Evolutionary conservation across 2,888 invertebrate species (phyloP).

Genomic region (Rhabditoides inermis): DNA sequence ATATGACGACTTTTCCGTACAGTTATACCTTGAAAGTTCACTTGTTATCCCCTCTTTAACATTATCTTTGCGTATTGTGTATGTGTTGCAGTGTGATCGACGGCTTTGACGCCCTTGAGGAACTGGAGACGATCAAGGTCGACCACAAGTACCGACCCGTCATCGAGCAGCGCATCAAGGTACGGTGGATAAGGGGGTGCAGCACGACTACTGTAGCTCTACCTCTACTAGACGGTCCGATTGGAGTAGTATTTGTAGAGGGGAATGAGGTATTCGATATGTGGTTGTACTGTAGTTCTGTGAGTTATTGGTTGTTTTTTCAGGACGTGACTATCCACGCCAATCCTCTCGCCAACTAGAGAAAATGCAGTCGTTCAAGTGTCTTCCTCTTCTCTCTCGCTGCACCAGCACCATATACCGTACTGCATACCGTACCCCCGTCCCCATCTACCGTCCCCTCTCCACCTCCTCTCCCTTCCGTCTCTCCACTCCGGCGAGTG

Average conservation of each 20-base stretch:
- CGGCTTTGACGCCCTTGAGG: slow-evolving; percentile 88
- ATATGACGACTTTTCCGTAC: too few relatives aligned
- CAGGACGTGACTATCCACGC: slow-evolving; percentile 89
- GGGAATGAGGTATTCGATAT: not conserved
- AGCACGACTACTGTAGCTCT: not conserved
- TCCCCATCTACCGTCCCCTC: not conserved
- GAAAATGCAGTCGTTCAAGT: not conserved
- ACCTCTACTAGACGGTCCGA: not conserved
- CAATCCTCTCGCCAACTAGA: slow-evolving; percentile 73
- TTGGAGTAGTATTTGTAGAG: not conserved
- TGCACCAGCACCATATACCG: not conserved
- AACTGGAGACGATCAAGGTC: slow-evolving; percentile 85
- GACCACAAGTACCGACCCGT: slow-evolving; percentile 85
- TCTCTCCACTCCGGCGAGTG: not conserved
- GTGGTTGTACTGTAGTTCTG: not conserved
- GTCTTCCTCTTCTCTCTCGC: not conserved
- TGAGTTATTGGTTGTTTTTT: slow-evolving; percentile 54
- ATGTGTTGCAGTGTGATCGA: slow-evolving; percentile 80
- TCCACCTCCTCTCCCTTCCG: not conserved
- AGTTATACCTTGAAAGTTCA: too few relatives aligned
- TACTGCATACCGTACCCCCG: not conserved
- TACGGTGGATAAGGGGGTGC: not conserved
- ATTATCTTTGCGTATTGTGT: not conserved
- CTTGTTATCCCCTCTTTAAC: not conserved
- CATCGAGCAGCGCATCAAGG: slow-evolving; percentile 64